Percentiles rank a stretch among this genome's conserved stretches.
These are phyloP conservation scores for Caenorhabditis panamensis DNA, from an alignment of 2,888 invertebrate genomes.

Conservation along the genomic window DNA sequence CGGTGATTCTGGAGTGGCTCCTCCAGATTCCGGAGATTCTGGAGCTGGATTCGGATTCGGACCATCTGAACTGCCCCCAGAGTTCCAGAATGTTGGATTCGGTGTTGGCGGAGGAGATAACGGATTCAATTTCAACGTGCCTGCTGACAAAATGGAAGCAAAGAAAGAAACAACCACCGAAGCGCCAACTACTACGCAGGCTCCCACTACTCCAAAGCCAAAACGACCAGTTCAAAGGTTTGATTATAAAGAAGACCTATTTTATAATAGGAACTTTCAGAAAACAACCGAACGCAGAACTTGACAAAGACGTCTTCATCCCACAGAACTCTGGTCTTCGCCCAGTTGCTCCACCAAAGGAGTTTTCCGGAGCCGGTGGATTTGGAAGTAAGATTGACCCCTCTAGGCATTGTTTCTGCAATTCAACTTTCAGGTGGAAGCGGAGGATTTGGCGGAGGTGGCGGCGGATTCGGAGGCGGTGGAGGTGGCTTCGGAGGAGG, in stretches of 20 bases:
- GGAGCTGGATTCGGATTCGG: conserved; percentile 70
- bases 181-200: conserved; percentile 25
- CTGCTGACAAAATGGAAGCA: conserved; percentile 56
- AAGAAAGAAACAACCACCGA: conserved; percentile 30
- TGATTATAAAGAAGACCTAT: not conserved
- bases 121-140: conserved; percentile 64
- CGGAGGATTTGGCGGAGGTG: conserved; percentile 57
- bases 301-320: conserved; percentile 71
- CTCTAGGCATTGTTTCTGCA: too few relatives aligned
- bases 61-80: conserved; percentile 72
- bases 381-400: conserved; percentile 63
- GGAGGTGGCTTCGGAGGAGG: conserved; percentile 62
- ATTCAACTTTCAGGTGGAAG: conserved; percentile 50
- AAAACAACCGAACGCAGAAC: conserved; percentile 65
- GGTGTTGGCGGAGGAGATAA: conserved; percentile 66
- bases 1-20: conserved; percentile 47
- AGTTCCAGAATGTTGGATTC: conserved; percentile 70
- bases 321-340: conserved; percentile 80
- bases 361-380: conserved; percentile 70
- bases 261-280: conserved; percentile 47
- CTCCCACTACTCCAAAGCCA: conserved; percentile 51
- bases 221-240: conserved; percentile 54
- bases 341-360: conserved; percentile 79
- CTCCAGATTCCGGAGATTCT: conserved; percentile 44
- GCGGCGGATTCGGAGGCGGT: conserved; percentile 52